These are phyloP conservation scores for Ptiloglossa arizonensis DNA, from an alignment of 1,140 invertebrate species.

Conservation along the genomic window DNA sequence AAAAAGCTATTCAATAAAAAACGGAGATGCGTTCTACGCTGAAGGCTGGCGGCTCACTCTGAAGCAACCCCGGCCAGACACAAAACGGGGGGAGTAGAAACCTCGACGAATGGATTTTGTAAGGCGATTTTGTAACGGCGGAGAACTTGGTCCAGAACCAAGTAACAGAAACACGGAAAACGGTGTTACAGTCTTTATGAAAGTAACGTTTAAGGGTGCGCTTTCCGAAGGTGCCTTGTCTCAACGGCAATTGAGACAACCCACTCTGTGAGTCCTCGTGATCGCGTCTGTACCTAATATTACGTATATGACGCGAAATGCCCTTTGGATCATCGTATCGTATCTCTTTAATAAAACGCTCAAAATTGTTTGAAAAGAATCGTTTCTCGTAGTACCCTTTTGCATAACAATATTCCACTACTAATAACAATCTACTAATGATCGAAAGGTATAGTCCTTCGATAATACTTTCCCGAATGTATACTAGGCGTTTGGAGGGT, in stretches of 20 bases:
- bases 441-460: conserved; percentile 17
- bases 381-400: conserved; percentile 13
- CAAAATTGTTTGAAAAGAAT: conserved; percentile 56
- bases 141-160: conserved; percentile 48
- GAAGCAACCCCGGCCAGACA: conserved; percentile 26
- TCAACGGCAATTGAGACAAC: conserved; percentile 8
- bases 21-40: conserved; percentile 19
- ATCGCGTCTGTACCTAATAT: too few species aligned
- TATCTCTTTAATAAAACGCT: conserved; percentile 46
- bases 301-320: conserved; percentile 27
- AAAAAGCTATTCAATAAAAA: conserved; percentile 58
- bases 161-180: conserved; percentile 21
- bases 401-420: conserved; percentile 39
- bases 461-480: conserved; percentile 37
- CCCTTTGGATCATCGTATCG: neutral
- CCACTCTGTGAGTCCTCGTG: too few species aligned
- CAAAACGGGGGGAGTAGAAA: conserved; percentile 39
- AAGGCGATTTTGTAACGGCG: conserved; percentile 2
- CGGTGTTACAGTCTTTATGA: conserved; percentile 9
- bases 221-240: conserved; percentile 33
- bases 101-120: neutral
- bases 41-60: conserved; percentile 33
- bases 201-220: conserved; percentile 45
- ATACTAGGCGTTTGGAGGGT: conserved; percentile 43
- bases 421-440: conserved; percentile 36